A percentile compares a stretch with the other conserved stretches of the same genome.
Evolutionary conservation across 2,797 vertebrate genomes (phyloP).

Genomic region (Choloepus didactylus): DNA sequence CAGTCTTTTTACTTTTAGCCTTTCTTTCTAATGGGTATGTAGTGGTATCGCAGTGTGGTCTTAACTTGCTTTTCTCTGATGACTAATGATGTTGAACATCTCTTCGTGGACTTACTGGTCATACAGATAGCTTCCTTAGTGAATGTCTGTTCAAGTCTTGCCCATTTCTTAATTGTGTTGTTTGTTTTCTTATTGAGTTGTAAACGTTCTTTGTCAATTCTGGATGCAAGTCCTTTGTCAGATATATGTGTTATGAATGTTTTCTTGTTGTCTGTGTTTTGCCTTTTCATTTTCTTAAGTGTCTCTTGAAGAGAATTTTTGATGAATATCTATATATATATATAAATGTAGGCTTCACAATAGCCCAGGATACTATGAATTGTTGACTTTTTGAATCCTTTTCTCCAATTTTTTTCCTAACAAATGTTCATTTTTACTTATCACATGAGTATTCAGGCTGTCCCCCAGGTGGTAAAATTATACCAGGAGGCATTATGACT

Average conservation of each 20-base stretch:
- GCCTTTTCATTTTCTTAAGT: conserved; percentile 11
- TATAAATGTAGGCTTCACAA: not conserved
- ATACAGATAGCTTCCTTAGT: not conserved
- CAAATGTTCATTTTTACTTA: not conserved
- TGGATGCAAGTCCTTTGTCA: not conserved
- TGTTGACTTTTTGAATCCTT: not conserved
- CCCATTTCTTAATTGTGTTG: not conserved
- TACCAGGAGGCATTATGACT: not conserved
- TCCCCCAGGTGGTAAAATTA: not conserved
- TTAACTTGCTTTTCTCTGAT: conserved; percentile 49
- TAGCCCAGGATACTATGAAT: not conserved
- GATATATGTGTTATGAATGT: not conserved
- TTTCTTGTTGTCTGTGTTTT: conserved; percentile 47
- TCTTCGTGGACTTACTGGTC: not conserved
- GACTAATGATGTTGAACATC: not conserved
- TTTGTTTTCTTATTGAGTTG: not conserved
- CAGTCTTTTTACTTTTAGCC: conserved; percentile 29
- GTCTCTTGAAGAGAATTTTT: conserved; percentile 33
- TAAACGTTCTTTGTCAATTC: not conserved
- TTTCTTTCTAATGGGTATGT: not conserved
- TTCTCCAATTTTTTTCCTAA: not conserved
- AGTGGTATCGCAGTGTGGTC: not conserved
- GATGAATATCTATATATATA: not conserved
- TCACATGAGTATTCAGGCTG: not conserved
- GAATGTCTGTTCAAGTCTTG: conserved; percentile 33